Conservation (phyloP, 2,113 vertebrate species). For the Morone saxatilis region DNA sequence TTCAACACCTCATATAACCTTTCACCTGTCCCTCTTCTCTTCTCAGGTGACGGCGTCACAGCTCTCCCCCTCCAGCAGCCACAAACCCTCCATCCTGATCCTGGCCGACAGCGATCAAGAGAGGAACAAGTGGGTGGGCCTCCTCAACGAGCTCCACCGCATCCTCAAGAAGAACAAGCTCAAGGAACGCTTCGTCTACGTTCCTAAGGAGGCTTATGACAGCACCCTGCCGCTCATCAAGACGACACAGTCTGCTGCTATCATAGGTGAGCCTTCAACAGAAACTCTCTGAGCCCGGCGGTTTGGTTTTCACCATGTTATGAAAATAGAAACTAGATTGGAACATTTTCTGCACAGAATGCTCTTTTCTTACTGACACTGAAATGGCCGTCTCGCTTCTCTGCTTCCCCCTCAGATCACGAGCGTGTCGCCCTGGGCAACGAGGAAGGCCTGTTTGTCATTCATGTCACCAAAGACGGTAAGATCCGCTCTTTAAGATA, state of each 20-base stretch:
- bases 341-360: neutral
- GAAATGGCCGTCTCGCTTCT: neutral
- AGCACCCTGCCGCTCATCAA: constrained; percentile 98
- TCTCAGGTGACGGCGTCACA: constrained; percentile 95
- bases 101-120: constrained; percentile 96
- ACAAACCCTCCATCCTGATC: constrained; percentile 95
- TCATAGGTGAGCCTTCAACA: constrained; percentile 77
- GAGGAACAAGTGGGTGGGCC: constrained; percentile 95
- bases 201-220: constrained; percentile 98
- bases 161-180: constrained; percentile 98
- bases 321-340: constrained; percentile 23
- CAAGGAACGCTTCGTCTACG: constrained; percentile 96
- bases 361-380: neutral
- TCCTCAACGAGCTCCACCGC: constrained; percentile 94
- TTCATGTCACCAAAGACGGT: constrained; percentile 99
- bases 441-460: constrained; percentile 96
- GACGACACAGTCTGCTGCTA: constrained; percentile 95
- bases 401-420: constrained; percentile 87
- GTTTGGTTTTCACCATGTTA: neutral
- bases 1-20: neutral
- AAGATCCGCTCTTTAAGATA: constrained; percentile 67
- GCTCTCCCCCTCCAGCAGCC: constrained; percentile 90
- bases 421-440: constrained; percentile 97
- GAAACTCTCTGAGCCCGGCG: neutral
- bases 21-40: neutral